Percentiles rank a stretch among this genome's conserved stretches.
These are phyloP conservation scores for Cladopsammia gracilis DNA, from an alignment of 64 coral and sea anemone genomes.

Conservation along the genomic window DNA sequence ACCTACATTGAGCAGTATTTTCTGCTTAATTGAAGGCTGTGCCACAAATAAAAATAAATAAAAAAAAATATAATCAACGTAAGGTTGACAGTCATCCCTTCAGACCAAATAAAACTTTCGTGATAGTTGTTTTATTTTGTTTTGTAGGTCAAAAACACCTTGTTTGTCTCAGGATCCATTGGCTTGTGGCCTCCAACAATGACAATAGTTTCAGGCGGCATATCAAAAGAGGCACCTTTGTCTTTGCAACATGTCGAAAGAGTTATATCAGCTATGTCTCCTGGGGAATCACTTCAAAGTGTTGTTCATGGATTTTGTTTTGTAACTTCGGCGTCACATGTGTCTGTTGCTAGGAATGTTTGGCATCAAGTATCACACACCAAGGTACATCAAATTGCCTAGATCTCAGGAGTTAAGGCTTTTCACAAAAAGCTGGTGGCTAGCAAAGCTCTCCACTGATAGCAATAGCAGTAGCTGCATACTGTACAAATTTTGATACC, in stretches of 20 bases:
- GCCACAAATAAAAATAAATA: too few relatives aligned
- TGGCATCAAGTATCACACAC: slow-evolving; percentile 35
- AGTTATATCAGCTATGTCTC: slow-evolving; percentile 70
- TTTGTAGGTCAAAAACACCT: slow-evolving; percentile 33
- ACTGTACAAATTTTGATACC: too few relatives aligned
- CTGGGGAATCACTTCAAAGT: slow-evolving; percentile 44
- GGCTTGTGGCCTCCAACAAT: slow-evolving; percentile 84
- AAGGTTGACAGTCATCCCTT: too few relatives aligned
- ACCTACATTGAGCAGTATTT: too few relatives aligned
- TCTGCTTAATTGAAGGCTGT: too few relatives aligned
- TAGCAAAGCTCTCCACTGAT: too few relatives aligned
- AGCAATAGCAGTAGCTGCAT: too few relatives aligned
- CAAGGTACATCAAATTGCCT: slow-evolving; percentile 22
- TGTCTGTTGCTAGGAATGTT: slow-evolving; percentile 64
- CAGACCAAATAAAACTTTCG: too few relatives aligned
- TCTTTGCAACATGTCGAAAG: slow-evolving; percentile 83
- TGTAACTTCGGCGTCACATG: slow-evolving; percentile 60
- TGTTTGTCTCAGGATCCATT: slow-evolving; percentile 84
- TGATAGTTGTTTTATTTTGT: background rate
- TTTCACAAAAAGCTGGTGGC: too few relatives aligned
- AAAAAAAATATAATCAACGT: too few relatives aligned
- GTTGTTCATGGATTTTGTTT: slow-evolving; percentile 85
- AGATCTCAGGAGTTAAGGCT: too few relatives aligned
- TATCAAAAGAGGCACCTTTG: slow-evolving; percentile 64
- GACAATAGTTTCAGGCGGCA: slow-evolving; percentile 76